Conservation (phyloP, 2,888 invertebrate species). For the Lasius fuliginosus region DNA sequence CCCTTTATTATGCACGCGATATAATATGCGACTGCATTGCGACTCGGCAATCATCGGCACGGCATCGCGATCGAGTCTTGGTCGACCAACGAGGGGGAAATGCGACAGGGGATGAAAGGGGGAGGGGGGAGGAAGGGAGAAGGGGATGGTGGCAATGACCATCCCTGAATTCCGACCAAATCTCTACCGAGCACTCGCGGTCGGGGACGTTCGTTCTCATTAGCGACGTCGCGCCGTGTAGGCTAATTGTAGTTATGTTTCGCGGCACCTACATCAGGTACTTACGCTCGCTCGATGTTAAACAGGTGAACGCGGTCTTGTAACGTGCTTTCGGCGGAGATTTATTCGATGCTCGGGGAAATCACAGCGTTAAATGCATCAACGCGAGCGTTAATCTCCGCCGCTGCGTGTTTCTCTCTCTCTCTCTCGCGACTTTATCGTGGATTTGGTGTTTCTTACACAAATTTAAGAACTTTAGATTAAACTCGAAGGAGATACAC, state of each 20-base stretch:
- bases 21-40: constrained; percentile 78
- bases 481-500: constrained; percentile 17
- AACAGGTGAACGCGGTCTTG: constrained; percentile 38
- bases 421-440: neutral
- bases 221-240: constrained; percentile 50
- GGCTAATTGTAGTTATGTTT: constrained; percentile 64
- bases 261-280: constrained; percentile 32
- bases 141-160: neutral
- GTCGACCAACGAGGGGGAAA: constrained; percentile 20
- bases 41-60: constrained; percentile 79
- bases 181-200: constrained; percentile 57
- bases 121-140: neutral
- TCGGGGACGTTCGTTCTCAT: constrained; percentile 68
- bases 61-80: constrained; percentile 72
- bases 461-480: constrained; percentile 32
- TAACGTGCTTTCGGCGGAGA: constrained; percentile 35
- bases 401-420: neutral
- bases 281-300: constrained; percentile 50
- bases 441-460: neutral
- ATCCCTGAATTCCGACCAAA: constrained; percentile 66
- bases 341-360: constrained; percentile 46
- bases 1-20: constrained; percentile 80
- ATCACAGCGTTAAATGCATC: constrained; percentile 50
- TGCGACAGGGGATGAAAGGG: neutral
- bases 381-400: constrained; percentile 23